Evolutionary conservation across 2,113 vertebrate species (phyloP).

Genomic region (Hystrix brachyura): DNA sequence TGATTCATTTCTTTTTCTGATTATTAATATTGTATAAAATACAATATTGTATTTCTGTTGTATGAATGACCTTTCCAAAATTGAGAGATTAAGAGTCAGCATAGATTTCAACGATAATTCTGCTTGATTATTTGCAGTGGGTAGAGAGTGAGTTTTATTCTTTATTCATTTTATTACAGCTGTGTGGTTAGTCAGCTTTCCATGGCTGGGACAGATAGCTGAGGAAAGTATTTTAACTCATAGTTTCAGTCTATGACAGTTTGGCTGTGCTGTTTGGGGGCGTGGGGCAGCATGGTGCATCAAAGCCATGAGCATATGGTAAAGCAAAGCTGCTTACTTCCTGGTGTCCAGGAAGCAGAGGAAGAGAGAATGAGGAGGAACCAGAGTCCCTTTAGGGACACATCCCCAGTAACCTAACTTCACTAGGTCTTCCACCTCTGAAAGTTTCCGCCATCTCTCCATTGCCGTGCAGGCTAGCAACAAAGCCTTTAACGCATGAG

Average conservation of each 20-base stretch:
- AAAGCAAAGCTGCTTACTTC: background rate
- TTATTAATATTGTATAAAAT: background rate
- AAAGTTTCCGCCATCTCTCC: background rate
- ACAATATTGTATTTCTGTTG: background rate
- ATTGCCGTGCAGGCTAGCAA: background rate
- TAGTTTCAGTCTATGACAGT: background rate
- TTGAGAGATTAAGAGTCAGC: background rate
- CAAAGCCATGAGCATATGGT: background rate
- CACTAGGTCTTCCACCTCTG: background rate
- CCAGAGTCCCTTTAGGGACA: background rate
- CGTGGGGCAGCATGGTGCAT: background rate
- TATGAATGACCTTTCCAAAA: background rate
- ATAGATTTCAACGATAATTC: background rate
- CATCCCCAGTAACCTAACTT: background rate
- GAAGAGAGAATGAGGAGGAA: background rate
- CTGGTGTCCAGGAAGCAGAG: background rate
- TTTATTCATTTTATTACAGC: background rate
- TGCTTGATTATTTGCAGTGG: background rate
- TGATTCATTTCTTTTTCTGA: constrained; percentile 19
- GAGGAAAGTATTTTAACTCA: background rate
- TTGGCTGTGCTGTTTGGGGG: background rate
- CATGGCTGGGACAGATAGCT: background rate
- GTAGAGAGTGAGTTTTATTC: background rate
- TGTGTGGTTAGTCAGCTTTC: background rate
- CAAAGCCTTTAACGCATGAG: background rate